A percentile compares a stretch with the other conserved stretches of the same genome.
Evolutionary conservation across 1,140 invertebrate genomes (phyloP).

Genomic region (Papilio xuthus): DNA sequence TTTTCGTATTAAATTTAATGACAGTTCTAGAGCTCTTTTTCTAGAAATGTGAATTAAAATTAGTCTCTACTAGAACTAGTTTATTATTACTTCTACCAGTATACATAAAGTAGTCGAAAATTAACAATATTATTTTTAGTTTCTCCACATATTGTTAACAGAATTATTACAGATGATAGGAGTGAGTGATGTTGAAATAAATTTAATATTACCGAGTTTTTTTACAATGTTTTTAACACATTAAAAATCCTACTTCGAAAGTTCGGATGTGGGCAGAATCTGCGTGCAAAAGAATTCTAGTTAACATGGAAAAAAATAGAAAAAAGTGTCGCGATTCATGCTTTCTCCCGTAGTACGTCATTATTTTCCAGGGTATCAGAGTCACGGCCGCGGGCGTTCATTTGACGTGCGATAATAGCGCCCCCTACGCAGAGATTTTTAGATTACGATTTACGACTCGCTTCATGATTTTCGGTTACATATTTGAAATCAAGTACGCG

Average conservation of each 20-base stretch:
- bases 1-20: no score
- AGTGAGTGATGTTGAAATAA: no score
- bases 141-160: no score
- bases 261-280: not conserved
- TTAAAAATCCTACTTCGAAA: not conserved
- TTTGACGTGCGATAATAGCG: constrained; percentile 8
- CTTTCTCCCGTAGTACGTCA: constrained; percentile 16
- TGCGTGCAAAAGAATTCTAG: not conserved
- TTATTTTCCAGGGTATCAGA: constrained; percentile 20
- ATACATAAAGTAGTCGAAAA: no score
- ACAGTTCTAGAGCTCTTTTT: no score
- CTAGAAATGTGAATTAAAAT: no score
- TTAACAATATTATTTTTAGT: no score
- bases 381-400: constrained; percentile 18
- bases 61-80: no score
- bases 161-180: no score
- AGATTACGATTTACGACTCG: not conserved
- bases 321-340: not conserved
- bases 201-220: no score
- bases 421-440: constrained; percentile 5
- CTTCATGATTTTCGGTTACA: not conserved
- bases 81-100: no score
- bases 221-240: not conserved
- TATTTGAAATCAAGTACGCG: not conserved
- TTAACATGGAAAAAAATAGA: constrained; percentile 9